A percentile compares a stretch with the other conserved stretches of the same genome.
Conservation (phyloP, 1,140 invertebrate species). For the Lethrus apterus region DNA sequence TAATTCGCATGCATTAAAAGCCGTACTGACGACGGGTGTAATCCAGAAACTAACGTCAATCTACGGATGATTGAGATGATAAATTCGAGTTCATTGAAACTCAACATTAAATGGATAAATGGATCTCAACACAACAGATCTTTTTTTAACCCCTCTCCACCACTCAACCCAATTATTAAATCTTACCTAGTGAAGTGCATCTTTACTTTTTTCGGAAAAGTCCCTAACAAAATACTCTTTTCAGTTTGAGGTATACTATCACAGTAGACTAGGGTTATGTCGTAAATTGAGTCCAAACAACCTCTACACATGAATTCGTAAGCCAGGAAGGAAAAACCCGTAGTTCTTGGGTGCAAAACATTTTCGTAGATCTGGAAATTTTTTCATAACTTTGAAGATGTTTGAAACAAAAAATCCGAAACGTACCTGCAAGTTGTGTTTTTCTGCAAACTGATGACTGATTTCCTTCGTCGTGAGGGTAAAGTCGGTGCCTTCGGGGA, state of each 20-base stretch:
- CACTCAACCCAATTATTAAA: neutral
- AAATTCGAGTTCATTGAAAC: conserved; percentile 5
- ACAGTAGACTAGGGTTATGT: conserved; percentile 70
- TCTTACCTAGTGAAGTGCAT: conserved; percentile 65
- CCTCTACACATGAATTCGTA: conserved; percentile 56
- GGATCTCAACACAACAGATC: neutral
- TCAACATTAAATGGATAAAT: conserved; percentile 8
- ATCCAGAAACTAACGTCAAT: neutral
- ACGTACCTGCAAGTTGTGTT: conserved; percentile 54
- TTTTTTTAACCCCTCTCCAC: conserved; percentile 13
- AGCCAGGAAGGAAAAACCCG: conserved; percentile 70
- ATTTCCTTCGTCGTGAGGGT: conserved; percentile 60
- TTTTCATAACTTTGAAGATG: neutral
- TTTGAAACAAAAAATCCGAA: neutral
- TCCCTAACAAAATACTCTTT: conserved; percentile 54
- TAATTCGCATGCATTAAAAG: neutral
- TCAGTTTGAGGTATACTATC: conserved; percentile 62
- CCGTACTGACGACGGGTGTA: neutral
- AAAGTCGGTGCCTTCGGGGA: conserved; percentile 85
- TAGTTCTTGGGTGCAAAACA: conserved; percentile 78
- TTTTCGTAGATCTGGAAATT: conserved; percentile 53
- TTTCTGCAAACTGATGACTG: conserved; percentile 66
- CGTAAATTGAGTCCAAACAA: conserved; percentile 67
- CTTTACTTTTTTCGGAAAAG: conserved; percentile 64
- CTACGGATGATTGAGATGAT: conserved; percentile 4